These are phyloP conservation scores for Temnothorax curvispinosus DNA, from an alignment of 1,140 invertebrate genomes.

Conservation along the genomic window DNA sequence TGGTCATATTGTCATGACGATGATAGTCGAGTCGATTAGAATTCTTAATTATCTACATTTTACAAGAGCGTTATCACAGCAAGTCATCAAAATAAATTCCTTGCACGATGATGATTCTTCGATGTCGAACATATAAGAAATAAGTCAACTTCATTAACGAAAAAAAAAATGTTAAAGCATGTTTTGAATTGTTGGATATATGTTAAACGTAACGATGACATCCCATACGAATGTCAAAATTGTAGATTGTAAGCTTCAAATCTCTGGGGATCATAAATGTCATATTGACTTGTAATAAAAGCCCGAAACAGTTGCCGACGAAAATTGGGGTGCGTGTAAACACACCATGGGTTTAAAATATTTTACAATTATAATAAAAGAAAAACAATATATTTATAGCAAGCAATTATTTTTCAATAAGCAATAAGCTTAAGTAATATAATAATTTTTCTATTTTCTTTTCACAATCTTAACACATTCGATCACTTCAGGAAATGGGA, in stretches of 20 bases:
- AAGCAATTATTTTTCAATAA: neutral
- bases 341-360: neutral
- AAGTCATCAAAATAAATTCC: constrained; percentile 4
- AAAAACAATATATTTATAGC: neutral
- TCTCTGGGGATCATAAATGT: constrained; percentile 76
- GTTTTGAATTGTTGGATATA: constrained; percentile 37
- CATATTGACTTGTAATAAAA: constrained; percentile 40
- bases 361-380: neutral
- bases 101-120: neutral
- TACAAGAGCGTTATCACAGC: neutral
- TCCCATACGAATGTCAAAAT: constrained; percentile 77
- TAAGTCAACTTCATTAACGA: neutral
- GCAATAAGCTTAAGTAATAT: neutral
- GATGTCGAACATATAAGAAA: neutral
- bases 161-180: neutral
- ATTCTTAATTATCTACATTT: neutral
- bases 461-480: too few relatives aligned
- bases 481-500: too few relatives aligned
- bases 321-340: neutral
- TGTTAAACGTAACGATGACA: constrained; percentile 72
- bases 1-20: too few relatives aligned
- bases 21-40: too few relatives aligned
- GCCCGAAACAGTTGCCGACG: neutral
- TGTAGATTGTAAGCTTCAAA: constrained; percentile 76
- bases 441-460: neutral